These are phyloP conservation scores for Melikaiella ostensackeni DNA, from an alignment of 2,888 invertebrate genomes.

Conservation along the genomic window DNA sequence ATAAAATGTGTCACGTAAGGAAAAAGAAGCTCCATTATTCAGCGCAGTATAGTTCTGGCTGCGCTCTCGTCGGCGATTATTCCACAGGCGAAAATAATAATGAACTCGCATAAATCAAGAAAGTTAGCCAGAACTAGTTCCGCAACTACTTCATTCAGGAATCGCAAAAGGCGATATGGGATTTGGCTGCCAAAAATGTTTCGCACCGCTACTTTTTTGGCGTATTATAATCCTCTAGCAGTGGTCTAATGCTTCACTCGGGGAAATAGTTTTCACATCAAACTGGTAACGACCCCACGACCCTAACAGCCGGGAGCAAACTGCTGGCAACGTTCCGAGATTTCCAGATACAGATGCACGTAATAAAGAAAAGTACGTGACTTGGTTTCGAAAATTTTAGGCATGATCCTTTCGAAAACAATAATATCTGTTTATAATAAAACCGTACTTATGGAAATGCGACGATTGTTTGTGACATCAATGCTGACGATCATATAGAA, in stretches of 20 bases:
- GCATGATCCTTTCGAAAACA: neutral
- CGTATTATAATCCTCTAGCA: conserved; percentile 60
- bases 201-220: conserved; percentile 65
- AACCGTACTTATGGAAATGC: neutral
- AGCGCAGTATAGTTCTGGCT: conserved; percentile 43
- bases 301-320: conserved; percentile 1
- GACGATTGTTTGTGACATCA: neutral
- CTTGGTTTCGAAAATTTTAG: neutral
- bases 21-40: conserved; percentile 59
- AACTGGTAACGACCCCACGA: conserved; percentile 25
- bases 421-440: conserved; percentile 10
- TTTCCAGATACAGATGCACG: conserved; percentile 41
- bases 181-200: conserved; percentile 66
- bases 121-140: conserved; percentile 74
- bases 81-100: conserved; percentile 74
- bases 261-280: conserved; percentile 39
- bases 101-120: conserved; percentile 75
- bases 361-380: conserved; percentile 36
- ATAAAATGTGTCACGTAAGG: conserved; percentile 21
- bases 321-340: conserved; percentile 47
- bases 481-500: neutral
- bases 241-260: conserved; percentile 42
- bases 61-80: conserved; percentile 63
- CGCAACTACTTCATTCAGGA: conserved; percentile 68
- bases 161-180: conserved; percentile 58